phyloP scores from a whole-genome alignment of 2,797 vertebrate genomes.

The Petrocephalus schoutedeni region DNA sequence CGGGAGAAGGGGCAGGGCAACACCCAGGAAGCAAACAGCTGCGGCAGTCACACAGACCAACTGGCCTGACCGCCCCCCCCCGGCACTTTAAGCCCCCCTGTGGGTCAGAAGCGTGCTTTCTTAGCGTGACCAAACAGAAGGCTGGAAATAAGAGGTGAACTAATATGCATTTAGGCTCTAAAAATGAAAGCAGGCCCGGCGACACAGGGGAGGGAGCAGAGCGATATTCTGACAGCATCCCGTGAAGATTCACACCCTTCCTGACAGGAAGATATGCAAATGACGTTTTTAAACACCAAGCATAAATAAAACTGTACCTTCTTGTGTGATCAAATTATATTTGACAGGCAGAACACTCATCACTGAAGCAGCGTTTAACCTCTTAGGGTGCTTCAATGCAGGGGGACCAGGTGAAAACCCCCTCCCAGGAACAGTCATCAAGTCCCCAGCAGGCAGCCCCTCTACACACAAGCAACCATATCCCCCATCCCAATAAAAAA shows the following conservation, averaged over 20 bases:
- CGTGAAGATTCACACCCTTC: neutral
- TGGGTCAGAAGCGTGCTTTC: neutral
- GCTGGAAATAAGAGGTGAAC: neutral
- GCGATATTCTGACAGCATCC: neutral
- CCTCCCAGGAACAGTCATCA: neutral
- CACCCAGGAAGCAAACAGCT: neutral
- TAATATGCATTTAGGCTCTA: neutral
- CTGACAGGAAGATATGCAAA: neutral
- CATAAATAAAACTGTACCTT: neutral
- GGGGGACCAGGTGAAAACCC: neutral
- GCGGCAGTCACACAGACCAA: neutral
- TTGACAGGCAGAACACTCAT: neutral
- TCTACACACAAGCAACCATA: neutral
- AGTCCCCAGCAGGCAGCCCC: neutral
- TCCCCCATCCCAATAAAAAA: neutral
- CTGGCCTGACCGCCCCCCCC: neutral
- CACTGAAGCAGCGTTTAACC: neutral
- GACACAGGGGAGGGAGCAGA: neutral
- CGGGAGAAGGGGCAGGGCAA: neutral
- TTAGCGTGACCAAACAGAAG: neutral
- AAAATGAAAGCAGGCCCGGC: neutral
- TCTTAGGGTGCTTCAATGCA: neutral
- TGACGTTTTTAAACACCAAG: slow-evolving; percentile 1
- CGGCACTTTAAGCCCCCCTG: neutral
- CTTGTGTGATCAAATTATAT: slow-evolving; percentile 3